phyloP scores from a whole-genome alignment of 2,797 vertebrate species.

The Nothura maculosa region DNA sequence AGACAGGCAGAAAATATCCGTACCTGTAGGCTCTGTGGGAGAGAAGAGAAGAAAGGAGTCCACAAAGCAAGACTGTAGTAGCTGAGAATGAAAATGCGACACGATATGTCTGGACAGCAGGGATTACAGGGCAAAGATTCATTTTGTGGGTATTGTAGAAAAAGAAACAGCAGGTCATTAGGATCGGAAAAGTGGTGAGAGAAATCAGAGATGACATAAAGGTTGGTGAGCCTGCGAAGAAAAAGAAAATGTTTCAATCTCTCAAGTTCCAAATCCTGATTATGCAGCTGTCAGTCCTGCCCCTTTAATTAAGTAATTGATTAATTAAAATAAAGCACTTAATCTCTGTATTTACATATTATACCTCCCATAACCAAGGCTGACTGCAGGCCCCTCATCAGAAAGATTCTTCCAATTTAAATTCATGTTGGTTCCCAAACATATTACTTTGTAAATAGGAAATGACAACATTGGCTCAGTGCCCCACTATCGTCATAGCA shows the following conservation, averaged over 20 bases:
- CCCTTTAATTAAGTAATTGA: conserved; percentile 75
- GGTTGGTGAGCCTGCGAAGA: conserved; percentile 30
- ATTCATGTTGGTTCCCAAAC: conserved; percentile 65
- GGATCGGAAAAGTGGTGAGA: conserved; percentile 2
- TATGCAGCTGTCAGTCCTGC: conserved; percentile 70
- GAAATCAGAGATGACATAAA: conserved; percentile 40
- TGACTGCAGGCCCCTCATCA: conserved; percentile 34
- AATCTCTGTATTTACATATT: conserved; percentile 74
- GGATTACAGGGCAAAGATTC: not conserved
- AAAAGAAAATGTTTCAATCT: conserved; percentile 54
- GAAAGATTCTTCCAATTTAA: conserved; percentile 61
- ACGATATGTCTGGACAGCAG: not conserved
- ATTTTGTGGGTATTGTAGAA: not conserved
- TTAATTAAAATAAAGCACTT: conserved; percentile 78
- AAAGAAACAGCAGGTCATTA: conserved; percentile 32
- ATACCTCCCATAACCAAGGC: conserved; percentile 33
- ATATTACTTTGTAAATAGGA: conserved; percentile 77
- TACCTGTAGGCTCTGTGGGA: conserved; percentile 25
- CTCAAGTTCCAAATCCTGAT: conserved; percentile 46
- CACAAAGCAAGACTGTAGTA: not conserved
- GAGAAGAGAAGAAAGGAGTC: not conserved
- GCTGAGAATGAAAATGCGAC: not conserved
- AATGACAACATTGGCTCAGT: conserved; percentile 75
- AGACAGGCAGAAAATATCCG: conserved; percentile 8
- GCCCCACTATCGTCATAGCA: conserved; percentile 40